phyloP scores from a whole-genome alignment of 2,888 invertebrate species.

The Microctonus hyperodae region DNA sequence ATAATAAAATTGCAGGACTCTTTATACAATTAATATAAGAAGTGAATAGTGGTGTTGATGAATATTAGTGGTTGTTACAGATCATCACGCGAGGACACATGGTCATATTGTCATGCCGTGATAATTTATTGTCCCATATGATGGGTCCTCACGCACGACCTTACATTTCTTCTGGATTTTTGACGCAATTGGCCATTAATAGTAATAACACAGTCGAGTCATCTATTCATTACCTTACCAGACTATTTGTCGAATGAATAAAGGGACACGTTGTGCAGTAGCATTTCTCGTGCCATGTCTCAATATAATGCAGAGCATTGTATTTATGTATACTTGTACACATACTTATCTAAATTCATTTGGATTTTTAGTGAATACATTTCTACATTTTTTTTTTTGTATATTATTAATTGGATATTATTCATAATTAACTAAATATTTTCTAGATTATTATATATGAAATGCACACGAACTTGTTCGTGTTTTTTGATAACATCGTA shows the following conservation, averaged over 20 bases:
- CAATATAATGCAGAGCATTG: slow-evolving; percentile 1
- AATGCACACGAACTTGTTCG: too few relatives aligned
- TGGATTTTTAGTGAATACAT: too few relatives aligned
- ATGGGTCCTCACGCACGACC: slow-evolving; percentile 18
- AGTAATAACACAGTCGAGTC: slow-evolving; percentile 39
- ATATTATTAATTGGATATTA: too few relatives aligned
- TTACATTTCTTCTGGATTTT: too few relatives aligned
- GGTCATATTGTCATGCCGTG: slow-evolving; percentile 24
- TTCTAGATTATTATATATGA: too few relatives aligned
- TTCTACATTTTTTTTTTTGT: too few relatives aligned
- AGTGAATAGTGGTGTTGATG: too few relatives aligned
- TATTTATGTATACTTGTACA: too few relatives aligned
- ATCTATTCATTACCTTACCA: slow-evolving; percentile 20
- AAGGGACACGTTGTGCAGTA: slow-evolving; percentile 10
- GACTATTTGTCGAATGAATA: slow-evolving; percentile 28
- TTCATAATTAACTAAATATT: too few relatives aligned
- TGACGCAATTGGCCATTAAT: slow-evolving; percentile 40
- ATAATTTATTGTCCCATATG: slow-evolving; percentile 12
- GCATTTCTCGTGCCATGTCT: slow-evolving; percentile 21
- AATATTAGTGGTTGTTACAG: too few relatives aligned
- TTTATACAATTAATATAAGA: neutral
- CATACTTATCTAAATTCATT: too few relatives aligned
- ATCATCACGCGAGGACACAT: neutral
- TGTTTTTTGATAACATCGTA: too few relatives aligned
- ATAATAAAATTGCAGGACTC: neutral